Percentiles rank a stretch among this genome's conserved stretches.
Conservation (phyloP, 2,113 vertebrate species). For the Castor canadensis region DNA sequence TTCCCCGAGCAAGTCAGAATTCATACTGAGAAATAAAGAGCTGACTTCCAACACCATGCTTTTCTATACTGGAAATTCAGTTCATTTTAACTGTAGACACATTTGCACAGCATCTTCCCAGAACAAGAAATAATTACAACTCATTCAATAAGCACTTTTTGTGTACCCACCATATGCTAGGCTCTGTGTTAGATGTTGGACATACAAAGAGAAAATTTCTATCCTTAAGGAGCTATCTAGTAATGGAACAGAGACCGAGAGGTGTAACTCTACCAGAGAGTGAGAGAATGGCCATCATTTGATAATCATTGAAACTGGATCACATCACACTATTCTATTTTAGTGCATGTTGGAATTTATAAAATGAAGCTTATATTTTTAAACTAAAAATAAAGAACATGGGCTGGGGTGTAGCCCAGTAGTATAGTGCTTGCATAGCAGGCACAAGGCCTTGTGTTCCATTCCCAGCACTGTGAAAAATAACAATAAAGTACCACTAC, state of each 20-base stretch:
- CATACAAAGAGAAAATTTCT: background rate
- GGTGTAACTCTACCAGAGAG: background rate
- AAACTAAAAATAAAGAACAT: background rate
- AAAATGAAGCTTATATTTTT: background rate
- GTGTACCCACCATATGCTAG: background rate
- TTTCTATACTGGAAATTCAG: background rate
- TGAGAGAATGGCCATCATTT: background rate
- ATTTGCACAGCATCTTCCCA: background rate
- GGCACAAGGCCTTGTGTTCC: background rate
- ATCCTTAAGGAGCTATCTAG: background rate
- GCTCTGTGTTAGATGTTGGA: background rate
- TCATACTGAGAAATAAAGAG: background rate
- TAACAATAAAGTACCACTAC: background rate
- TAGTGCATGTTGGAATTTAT: slow-evolving; percentile 1
- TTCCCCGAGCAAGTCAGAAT: background rate
- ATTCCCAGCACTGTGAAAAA: background rate
- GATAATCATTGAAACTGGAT: background rate
- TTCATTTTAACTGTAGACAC: background rate
- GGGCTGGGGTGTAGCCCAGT: background rate
- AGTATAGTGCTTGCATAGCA: background rate
- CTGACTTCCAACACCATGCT: background rate
- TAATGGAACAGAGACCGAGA: background rate
- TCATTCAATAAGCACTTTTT: background rate
- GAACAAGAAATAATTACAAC: slow-evolving; percentile 25
- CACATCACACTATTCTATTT: background rate